phyloP scores from a whole-genome alignment of 1,140 invertebrate species.

The Camponotus floridanus region DNA sequence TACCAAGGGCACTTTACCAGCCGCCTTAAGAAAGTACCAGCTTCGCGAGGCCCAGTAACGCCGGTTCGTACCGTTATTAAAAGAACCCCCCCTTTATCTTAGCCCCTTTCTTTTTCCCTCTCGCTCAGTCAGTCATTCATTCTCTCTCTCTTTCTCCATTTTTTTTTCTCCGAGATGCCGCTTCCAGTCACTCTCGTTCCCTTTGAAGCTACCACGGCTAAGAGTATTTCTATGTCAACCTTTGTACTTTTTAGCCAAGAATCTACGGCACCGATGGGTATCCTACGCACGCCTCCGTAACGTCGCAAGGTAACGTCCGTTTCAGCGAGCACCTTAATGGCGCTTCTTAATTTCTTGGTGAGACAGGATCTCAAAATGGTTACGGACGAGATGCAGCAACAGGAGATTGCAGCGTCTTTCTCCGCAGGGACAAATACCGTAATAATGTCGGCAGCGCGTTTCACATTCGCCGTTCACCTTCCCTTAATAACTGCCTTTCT shows the following conservation, averaged over 20 bases:
- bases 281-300: slow-evolving; percentile 75
- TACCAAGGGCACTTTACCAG: slow-evolving; percentile 85
- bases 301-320: slow-evolving; percentile 58
- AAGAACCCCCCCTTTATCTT: slow-evolving; percentile 78
- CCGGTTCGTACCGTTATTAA: slow-evolving; percentile 84
- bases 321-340: slow-evolving; percentile 66
- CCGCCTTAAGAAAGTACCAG: slow-evolving; percentile 84
- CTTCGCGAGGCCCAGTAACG: slow-evolving; percentile 77
- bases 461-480: slow-evolving; percentile 16
- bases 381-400: slow-evolving; percentile 53
- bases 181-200: slow-evolving; percentile 64
- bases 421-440: slow-evolving; percentile 53
- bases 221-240: slow-evolving; percentile 82
- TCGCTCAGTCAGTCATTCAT: not conserved
- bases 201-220: slow-evolving; percentile 73
- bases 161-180: slow-evolving; percentile 35
- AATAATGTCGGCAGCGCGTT: slow-evolving; percentile 51
- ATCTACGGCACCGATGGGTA: slow-evolving; percentile 80
- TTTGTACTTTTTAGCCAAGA: slow-evolving; percentile 81
- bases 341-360: slow-evolving; percentile 75
- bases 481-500: slow-evolving; percentile 35
- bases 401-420: slow-evolving; percentile 45
- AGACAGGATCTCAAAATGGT: slow-evolving; percentile 54
- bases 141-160: not conserved
- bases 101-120: slow-evolving; percentile 1